phyloP scores from a whole-genome alignment of 2,888 invertebrate species.

The Drosophila tripunctata region DNA sequence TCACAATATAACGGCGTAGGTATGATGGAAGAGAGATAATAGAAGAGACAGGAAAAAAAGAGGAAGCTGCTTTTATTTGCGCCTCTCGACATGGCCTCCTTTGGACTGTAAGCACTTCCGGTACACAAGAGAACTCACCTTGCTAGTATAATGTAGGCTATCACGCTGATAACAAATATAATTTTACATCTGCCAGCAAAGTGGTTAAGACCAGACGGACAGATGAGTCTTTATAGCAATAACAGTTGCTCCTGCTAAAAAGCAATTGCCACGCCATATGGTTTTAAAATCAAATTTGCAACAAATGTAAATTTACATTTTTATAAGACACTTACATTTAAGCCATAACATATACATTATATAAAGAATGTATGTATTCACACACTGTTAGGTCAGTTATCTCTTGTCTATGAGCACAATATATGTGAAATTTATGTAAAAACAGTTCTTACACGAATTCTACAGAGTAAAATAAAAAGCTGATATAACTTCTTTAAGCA shows the following conservation, averaged over 20 bases:
- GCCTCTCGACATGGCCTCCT: conserved; percentile 13
- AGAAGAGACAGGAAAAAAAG: neutral
- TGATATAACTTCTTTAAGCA: no score
- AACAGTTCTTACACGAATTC: no score
- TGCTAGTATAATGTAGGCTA: conserved; percentile 73
- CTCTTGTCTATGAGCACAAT: no score
- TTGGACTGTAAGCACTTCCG: conserved; percentile 56
- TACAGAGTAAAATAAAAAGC: no score
- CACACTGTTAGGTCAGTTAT: no score
- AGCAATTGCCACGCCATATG: conserved; percentile 44
- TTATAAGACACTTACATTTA: conserved; percentile 78
- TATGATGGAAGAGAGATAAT: neutral
- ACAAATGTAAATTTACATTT: conserved; percentile 81
- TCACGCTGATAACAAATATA: conserved; percentile 63
- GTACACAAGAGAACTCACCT: conserved; percentile 49
- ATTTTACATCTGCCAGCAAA: conserved; percentile 41
- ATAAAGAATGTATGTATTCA: no score
- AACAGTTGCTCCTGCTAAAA: conserved; percentile 34
- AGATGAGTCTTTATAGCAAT: conserved; percentile 40
- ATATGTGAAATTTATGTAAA: no score
- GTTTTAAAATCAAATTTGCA: conserved; percentile 63
- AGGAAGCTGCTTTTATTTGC: conserved; percentile 22
- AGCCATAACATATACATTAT: no score
- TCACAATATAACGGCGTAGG: conserved; percentile 22
- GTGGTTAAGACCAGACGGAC: no score